These are phyloP conservation scores for Pachycephus smyrnensis DNA, from an alignment of 2,888 invertebrate genomes.

Conservation along the genomic window DNA sequence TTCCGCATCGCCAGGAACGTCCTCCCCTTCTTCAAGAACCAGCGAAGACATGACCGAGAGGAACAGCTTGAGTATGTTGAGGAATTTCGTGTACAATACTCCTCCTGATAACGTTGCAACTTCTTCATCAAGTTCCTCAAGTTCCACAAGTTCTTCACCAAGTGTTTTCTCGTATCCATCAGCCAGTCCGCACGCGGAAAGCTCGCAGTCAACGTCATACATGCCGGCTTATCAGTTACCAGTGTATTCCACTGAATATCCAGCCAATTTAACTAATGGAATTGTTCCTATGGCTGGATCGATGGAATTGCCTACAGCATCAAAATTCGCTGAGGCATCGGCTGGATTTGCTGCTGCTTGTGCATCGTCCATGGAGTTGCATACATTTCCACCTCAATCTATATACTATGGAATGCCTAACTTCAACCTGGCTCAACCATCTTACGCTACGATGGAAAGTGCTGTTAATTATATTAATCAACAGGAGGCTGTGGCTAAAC, in stretches of 20 bases:
- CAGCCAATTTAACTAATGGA: constrained; percentile 4
- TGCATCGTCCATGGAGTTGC: constrained; percentile 1
- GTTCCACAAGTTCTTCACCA: constrained; percentile 1
- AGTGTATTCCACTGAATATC: constrained; percentile 23
- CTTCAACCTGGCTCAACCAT: constrained; percentile 14
- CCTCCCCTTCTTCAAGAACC: not conserved
- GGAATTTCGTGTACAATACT: constrained; percentile 31
- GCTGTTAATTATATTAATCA: constrained; percentile 50
- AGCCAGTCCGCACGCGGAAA: not conserved
- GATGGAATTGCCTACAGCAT: not conserved
- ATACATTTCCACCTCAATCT: not conserved
- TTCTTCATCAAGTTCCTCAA: constrained; percentile 9
- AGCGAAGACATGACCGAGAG: constrained; percentile 21
- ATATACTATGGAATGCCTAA: constrained; percentile 10
- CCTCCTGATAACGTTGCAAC: constrained; percentile 5
- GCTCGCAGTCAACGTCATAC: not conserved
- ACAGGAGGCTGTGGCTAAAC: constrained; percentile 52
- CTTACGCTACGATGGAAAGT: constrained; percentile 40
- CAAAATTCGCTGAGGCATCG: not conserved
- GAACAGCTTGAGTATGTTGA: constrained; percentile 29
- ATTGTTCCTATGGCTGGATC: not conserved
- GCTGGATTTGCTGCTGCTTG: constrained; percentile 10
- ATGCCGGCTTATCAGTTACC: constrained; percentile 21
- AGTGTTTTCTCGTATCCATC: not conserved
- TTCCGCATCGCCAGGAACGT: not conserved